Percentiles rank a stretch among this genome's conserved stretches.
Evolutionary conservation across 2,888 invertebrate species (phyloP).

Genomic region (Acanthosepion esculentum): DNA sequence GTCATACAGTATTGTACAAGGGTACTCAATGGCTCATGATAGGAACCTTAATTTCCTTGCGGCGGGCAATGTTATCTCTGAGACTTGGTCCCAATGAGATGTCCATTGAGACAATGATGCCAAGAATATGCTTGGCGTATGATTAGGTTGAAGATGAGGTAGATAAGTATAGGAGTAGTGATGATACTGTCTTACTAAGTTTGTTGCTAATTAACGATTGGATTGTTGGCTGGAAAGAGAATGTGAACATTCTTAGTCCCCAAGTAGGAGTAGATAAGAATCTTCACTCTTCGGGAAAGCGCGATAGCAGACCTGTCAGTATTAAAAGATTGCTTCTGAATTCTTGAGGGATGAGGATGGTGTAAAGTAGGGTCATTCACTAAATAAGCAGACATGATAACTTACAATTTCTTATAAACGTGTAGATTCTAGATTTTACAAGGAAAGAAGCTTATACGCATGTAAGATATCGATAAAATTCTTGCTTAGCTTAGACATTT

Average conservation of each 20-base stretch:
- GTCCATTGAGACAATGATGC: not conserved
- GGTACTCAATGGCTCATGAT: not conserved
- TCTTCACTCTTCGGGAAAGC: not conserved
- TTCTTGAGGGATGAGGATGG: not conserved
- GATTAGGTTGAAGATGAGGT: not conserved
- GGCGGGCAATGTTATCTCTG: not conserved
- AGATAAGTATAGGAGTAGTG: not conserved
- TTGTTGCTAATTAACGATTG: constrained; percentile 4
- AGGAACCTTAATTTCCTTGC: not conserved
- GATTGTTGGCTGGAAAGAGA: not conserved
- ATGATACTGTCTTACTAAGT: not conserved
- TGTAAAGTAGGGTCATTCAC: not conserved
- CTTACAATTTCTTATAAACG: not conserved
- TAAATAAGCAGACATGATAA: not conserved
- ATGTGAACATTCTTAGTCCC: not conserved
- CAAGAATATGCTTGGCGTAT: not conserved
- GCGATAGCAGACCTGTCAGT: not conserved
- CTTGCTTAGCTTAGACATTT: too few species aligned
- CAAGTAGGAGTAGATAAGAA: not conserved
- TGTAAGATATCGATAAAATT: too few species aligned
- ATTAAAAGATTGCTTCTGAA: not conserved
- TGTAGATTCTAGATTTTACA: not conserved
- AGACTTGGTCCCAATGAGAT: constrained; percentile 8
- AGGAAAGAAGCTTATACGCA: too few species aligned
- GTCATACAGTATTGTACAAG: not conserved